Evolutionary conservation across 1,140 invertebrate genomes (phyloP).

Genomic region (Homarus americanus): DNA sequence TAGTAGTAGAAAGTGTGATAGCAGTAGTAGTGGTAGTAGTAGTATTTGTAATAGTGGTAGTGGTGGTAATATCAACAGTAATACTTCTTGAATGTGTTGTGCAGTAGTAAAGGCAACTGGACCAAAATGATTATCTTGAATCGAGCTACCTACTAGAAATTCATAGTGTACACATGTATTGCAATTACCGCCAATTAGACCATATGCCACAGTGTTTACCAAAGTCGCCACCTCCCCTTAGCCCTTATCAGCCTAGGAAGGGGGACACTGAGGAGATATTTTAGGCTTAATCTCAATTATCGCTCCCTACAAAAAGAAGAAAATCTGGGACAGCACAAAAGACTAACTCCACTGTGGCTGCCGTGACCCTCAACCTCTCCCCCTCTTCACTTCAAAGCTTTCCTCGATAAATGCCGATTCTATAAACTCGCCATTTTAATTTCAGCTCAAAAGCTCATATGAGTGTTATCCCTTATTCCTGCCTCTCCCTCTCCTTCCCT

Average conservation of each 20-base stretch:
- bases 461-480: not conserved
- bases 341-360: slow-evolving; percentile 12
- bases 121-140: not conserved
- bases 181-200: slow-evolving; percentile 19
- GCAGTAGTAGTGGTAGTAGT: not conserved
- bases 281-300: slow-evolving; percentile 41
- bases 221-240: not conserved
- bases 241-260: slow-evolving; percentile 21
- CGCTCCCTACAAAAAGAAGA: no score
- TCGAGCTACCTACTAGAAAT: not conserved
- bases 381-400: slow-evolving; percentile 11
- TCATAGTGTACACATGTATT: not conserved
- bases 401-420: slow-evolving; percentile 22
- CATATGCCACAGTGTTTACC: slow-evolving; percentile 14
- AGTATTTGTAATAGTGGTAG: not conserved
- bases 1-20: not conserved
- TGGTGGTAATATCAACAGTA: not conserved
- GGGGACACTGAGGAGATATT: slow-evolving; percentile 16
- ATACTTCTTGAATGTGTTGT: not conserved
- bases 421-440: slow-evolving; percentile 13
- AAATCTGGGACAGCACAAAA: no score
- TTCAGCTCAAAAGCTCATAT: not conserved
- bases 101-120: not conserved
- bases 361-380: not conserved
- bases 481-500: no score